Percentiles rank a stretch among this genome's conserved stretches.
phyloP scores from a whole-genome alignment of 2,113 vertebrate species.

The Motacilla tschutschensis region DNA sequence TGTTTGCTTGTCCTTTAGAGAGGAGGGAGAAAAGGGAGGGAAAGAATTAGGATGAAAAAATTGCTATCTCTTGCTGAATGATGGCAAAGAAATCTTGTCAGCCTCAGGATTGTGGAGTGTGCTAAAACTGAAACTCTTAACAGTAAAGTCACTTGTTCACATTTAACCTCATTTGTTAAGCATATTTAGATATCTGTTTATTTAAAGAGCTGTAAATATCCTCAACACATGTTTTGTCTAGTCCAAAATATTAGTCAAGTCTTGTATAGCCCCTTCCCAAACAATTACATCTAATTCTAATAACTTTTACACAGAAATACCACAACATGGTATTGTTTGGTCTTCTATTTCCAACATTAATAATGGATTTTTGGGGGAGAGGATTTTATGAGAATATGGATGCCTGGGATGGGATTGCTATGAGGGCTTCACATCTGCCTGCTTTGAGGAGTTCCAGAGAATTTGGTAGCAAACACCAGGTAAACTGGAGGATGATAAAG shows the following conservation, averaged over 20 bases:
- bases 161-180: not conserved
- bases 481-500: not conserved
- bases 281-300: not conserved
- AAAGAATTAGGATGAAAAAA: not conserved
- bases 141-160: not conserved
- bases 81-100: not conserved
- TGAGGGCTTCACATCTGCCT: not conserved
- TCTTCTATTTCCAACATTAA: not conserved
- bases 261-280: not conserved
- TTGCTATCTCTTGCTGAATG: not conserved
- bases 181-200: not conserved
- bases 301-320: not conserved
- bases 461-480: not conserved
- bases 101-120: not conserved
- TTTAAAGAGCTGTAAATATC: not conserved
- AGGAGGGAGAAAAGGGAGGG: not conserved
- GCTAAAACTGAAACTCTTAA: not conserved
- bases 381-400: not conserved
- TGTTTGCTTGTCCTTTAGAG: conserved; percentile 50
- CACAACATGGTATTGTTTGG: not conserved
- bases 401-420: not conserved
- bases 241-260: not conserved
- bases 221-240: not conserved
- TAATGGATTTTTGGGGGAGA: no score
- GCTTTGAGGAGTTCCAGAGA: not conserved